A percentile compares a stretch with the other conserved stretches of the same genome.
Evolutionary conservation across 2,113 vertebrate genomes (phyloP).

Genomic region (Centrocercus urophasianus): DNA sequence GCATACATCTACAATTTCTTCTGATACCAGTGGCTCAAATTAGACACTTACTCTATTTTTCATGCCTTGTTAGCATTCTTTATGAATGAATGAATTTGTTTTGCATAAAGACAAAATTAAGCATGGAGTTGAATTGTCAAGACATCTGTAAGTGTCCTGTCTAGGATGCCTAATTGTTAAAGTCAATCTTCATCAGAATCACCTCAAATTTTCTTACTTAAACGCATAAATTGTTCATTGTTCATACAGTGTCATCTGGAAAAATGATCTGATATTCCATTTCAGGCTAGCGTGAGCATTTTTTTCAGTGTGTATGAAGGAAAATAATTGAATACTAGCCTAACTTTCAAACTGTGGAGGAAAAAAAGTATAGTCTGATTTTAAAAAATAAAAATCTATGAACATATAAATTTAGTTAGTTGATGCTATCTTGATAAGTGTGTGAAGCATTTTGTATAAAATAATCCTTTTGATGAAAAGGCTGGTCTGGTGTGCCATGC

Average conservation of each 20-base stretch:
- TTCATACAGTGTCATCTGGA: neutral
- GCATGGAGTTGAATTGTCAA: neutral
- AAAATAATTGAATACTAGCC: neutral
- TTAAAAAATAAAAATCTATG: neutral
- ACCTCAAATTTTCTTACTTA: neutral
- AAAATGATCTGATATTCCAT: neutral
- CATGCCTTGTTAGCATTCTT: neutral
- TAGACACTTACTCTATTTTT: neutral
- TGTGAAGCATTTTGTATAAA: neutral
- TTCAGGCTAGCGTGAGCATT: neutral
- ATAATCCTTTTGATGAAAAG: neutral
- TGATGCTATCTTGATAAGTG: neutral
- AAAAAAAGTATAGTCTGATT: neutral
- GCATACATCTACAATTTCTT: neutral
- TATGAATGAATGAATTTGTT: neutral
- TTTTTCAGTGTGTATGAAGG: neutral
- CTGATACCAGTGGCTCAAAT: neutral
- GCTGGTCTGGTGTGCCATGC: neutral
- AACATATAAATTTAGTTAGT: neutral
- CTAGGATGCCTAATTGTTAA: neutral
- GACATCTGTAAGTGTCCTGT: neutral
- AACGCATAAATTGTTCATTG: neutral
- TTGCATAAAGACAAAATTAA: neutral
- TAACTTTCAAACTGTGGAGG: neutral
- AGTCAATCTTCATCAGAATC: neutral